A percentile compares a stretch with the other conserved stretches of the same genome.
Evolutionary conservation across 2,888 invertebrate genomes (phyloP).

Genomic region (Caenorhabditis angaria): DNA sequence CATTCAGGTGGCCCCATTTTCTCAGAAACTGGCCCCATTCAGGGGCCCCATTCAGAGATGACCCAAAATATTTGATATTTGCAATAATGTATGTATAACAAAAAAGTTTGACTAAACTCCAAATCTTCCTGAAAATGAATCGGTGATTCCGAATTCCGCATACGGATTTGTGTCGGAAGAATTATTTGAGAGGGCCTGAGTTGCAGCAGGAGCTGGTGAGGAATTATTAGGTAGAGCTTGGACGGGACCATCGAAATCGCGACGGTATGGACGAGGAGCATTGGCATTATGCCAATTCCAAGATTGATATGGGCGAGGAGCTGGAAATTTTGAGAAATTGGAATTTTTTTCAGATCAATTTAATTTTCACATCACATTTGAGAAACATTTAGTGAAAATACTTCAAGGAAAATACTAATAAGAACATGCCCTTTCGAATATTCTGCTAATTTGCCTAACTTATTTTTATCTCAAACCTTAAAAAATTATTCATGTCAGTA

Average conservation of each 20-base stretch:
- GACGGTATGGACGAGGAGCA: conserved; percentile 15
- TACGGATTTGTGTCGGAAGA: conserved; percentile 22
- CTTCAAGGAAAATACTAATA: no score
- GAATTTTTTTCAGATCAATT: conserved; percentile 2
- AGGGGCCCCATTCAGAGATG: no score
- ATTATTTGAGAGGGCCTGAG: background rate
- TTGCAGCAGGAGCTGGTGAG: background rate
- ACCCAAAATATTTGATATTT: no score
- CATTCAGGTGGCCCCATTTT: no score
- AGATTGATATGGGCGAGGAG: background rate
- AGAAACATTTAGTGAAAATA: background rate
- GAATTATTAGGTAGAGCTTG: background rate
- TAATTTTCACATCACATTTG: background rate
- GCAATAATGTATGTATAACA: background rate
- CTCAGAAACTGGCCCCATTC: no score
- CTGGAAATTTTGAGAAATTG: background rate
- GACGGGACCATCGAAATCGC: conserved; percentile 10
- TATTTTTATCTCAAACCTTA: no score
- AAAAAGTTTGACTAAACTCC: conserved; percentile 16
- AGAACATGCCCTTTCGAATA: no score
- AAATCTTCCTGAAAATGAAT: conserved; percentile 22
- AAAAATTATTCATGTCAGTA: no score
- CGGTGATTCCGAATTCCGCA: conserved; percentile 35
- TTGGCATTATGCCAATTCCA: conserved; percentile 7
- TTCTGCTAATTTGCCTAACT: no score